Base-by-base conservation (phyloP, 2,888 invertebrate species). In the Clusia tigrina region DNA sequence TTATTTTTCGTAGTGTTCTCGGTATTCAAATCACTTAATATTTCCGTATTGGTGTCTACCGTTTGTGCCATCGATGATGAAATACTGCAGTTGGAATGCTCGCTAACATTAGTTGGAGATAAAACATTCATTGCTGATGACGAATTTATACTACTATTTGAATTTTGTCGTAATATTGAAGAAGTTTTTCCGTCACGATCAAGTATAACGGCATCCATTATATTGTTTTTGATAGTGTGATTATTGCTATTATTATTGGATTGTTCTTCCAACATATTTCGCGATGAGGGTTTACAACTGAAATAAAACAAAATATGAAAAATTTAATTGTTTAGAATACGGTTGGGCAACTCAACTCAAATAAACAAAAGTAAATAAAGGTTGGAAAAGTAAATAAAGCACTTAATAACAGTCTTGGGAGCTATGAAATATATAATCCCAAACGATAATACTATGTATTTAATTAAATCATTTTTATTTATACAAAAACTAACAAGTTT, bases 211-310 rank as follows among this genome's bases (percentile, higher is more conserved):
- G 46, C 23, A 37, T 58, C 60, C n/a, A 54, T 46, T 38, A 55
- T 20, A 15, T 24, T 20, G 22, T 26, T 26, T 12, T 58, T 38
- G 38, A 23, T 59, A 26, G 23, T 68, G 54, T 67, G 68, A 18
- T 68, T 70, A 58, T 55, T 66, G 23, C 12, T 59, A 63, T 65
- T 72, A 23, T 60, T 67, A 26, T 59, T 63, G 20, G 54, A 48
- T 5, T 54, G 48, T 38, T 75, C 78, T 26, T 76, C 78, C 42
- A 71, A 62, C 66, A 74, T 69, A 2, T 60, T 66, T 65, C 69
- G 68, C n/a, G n/a, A n/a, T n/a, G n/a, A n/a, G n/a, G n/a, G n/a
- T n/a, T n/a, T n/a, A n/a, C n/a, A n/a, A n/a, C n/a, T n/a, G n/a
- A n/a, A n/a, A n/a, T n/a, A n/a, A n/a, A n/a, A n/a, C n/a, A n/a